phyloP scores from a whole-genome alignment of 2,888 invertebrate species.

The Mycogona germanica region DNA sequence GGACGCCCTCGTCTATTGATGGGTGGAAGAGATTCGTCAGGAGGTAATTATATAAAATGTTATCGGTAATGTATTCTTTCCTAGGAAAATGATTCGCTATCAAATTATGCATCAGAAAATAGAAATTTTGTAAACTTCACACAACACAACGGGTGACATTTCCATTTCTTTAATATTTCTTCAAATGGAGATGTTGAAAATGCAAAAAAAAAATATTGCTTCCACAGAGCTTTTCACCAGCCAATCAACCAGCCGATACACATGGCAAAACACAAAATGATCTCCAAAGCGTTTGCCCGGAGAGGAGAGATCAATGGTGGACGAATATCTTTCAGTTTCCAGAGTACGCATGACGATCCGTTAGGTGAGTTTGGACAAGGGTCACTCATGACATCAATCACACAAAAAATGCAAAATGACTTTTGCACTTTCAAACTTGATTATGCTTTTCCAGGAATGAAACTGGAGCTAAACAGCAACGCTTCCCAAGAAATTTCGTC shows the following conservation, averaged over 20 bases:
- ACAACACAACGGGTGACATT: not conserved
- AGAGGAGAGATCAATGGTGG: slow-evolving; percentile 73
- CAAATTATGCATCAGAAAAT: too few relatives aligned
- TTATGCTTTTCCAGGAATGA: slow-evolving; percentile 31
- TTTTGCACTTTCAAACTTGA: not conserved
- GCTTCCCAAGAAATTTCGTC: slow-evolving; percentile 70
- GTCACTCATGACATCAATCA: not conserved
- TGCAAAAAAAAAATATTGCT: too few relatives aligned
- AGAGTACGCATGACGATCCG: slow-evolving; percentile 79
- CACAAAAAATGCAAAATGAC: not conserved
- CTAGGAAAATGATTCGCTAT: too few relatives aligned
- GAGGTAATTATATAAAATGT: too few relatives aligned
- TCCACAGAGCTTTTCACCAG: slow-evolving; percentile 27
- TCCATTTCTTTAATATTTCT: not conserved
- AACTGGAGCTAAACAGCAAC: slow-evolving; percentile 47
- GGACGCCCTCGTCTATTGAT: slow-evolving; percentile 71
- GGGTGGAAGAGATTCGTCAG: slow-evolving; percentile 75
- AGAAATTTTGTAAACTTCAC: not conserved
- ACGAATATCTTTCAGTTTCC: slow-evolving; percentile 72
- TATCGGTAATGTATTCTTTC: too few relatives aligned
- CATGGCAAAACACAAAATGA: slow-evolving; percentile 74
- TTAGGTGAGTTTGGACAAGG: slow-evolving; percentile 41
- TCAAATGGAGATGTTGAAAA: not conserved
- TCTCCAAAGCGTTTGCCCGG: slow-evolving; percentile 80
- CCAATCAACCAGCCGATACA: slow-evolving; percentile 33